These are phyloP conservation scores for Homarus gammarus DNA, from an alignment of 2,888 invertebrate species.

Conservation along the genomic window DNA sequence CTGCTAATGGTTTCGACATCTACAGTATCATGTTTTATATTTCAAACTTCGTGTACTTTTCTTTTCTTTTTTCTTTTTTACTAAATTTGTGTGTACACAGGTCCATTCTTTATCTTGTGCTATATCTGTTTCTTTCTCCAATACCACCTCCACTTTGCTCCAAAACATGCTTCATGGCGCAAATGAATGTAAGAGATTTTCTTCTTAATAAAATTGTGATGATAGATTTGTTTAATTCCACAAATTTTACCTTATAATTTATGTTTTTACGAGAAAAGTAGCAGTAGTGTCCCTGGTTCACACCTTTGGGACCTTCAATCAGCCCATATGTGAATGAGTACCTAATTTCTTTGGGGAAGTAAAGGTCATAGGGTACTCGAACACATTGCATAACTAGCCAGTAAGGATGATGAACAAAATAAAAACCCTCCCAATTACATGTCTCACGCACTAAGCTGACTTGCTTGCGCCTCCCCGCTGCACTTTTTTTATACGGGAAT, in stretches of 20 bases:
- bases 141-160: conserved; percentile 5
- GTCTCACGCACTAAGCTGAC: too few species aligned
- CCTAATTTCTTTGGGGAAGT: too few species aligned
- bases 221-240: not conserved
- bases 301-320: too few species aligned
- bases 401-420: too few species aligned
- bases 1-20: not conserved
- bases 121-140: not conserved
- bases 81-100: not conserved
- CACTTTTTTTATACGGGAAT: too few species aligned
- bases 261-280: not conserved
- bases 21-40: too few species aligned
- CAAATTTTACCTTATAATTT: not conserved
- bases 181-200: conserved; percentile 43
- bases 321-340: too few species aligned
- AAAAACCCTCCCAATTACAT: too few species aligned
- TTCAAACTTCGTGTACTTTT: too few species aligned
- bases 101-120: not conserved
- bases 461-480: too few species aligned
- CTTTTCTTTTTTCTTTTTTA: not conserved
- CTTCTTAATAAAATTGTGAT: conserved; percentile 52
- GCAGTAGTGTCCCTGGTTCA: not conserved
- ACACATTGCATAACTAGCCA: too few species aligned
- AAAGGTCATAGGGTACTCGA: too few species aligned
- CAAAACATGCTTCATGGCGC: conserved; percentile 39